Conservation (phyloP, 2,797 vertebrate genomes). For the Pantherophis alleghaniensis region DNA sequence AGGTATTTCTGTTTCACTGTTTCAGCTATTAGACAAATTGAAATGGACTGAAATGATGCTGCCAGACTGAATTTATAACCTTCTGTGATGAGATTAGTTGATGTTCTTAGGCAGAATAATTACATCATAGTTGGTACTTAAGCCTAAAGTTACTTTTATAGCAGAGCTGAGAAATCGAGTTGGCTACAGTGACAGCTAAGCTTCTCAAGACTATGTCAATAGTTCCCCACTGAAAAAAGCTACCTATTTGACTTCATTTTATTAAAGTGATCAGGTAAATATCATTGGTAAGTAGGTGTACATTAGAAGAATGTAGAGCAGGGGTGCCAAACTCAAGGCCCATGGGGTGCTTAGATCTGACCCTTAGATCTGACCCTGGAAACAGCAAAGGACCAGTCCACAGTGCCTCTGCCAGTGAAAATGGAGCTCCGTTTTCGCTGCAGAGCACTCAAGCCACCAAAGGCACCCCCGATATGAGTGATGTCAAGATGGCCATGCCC, state of each 20-base stretch:
- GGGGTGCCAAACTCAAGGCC: too few species aligned
- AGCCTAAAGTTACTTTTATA: not conserved
- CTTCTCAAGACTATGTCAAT: not conserved
- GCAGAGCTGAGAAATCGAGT: not conserved
- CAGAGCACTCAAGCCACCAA: too few species aligned
- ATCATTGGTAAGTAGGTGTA: not conserved
- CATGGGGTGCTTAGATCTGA: too few species aligned
- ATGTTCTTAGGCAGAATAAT: not conserved
- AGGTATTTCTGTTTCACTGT: not conserved
- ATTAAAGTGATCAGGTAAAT: not conserved
- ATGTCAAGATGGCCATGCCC: too few species aligned
- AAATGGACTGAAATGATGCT: conserved; percentile 23
- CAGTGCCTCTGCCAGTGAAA: too few species aligned
- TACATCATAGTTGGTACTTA: fast-evolving
- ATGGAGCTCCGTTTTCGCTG: too few species aligned
- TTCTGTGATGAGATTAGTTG: not conserved
- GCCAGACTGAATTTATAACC: conserved; percentile 37
- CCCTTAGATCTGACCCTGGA: too few species aligned
- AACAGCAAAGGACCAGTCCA: too few species aligned
- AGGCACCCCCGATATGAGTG: too few species aligned
- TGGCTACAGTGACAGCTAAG: not conserved
- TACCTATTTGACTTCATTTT: not conserved
- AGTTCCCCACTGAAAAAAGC: not conserved
- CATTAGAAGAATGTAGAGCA: not conserved
- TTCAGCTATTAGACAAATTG: not conserved